Evolutionary conservation across 2,113 vertebrate genomes (phyloP), one percentile per base, ranked within the genome.

Genomic region (Polypterus bichir): DNA sequence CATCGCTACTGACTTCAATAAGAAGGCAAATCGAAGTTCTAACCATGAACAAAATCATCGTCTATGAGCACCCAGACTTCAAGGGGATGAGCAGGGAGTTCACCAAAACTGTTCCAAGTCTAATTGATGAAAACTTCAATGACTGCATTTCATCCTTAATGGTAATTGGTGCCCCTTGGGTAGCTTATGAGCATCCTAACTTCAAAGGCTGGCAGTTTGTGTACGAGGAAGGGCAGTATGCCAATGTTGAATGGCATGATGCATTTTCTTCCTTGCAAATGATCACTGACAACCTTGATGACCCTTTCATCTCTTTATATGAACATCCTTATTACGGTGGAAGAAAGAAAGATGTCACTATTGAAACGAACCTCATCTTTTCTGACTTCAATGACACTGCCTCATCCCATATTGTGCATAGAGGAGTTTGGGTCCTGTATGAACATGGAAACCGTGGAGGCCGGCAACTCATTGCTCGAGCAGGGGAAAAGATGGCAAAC

Each of bases 1-100:
- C 27, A 27, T 27, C 27, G 27, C 27, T 27, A 27, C 27, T 27
- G 27, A 27, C 27, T 27, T 27, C 27, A 27, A 27, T 27, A 27
- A 27, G 27, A 27, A 1, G 27, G 27, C 2, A 27, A 27, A 27
- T 27, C 1, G 27, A 27, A 2, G 27, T 27, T 27, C 27, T 27
- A 27, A 27, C 27, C 27, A 67, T 67, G 65, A 67, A 67, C 57
- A 67, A 67, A 49, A 59, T 67, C 9, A 60, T 63, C 10, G 57
- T 60, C 48, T 67, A 63, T 46, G 57, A 63, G 6, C 7, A 56
- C 9, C 44, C 2, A 9, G 4, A 60, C n/a, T 63, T 59, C 9
- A 2, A 5, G 4, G 62, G 65, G 8, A 57, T 64, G 10, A 4
- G 8, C 6, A 62, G 51, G 59, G 65, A 60, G 48, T 67, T 67